Evolutionary conservation across 2,113 vertebrate species (phyloP).

Genomic region (Dicrurus megarhynchus): DNA sequence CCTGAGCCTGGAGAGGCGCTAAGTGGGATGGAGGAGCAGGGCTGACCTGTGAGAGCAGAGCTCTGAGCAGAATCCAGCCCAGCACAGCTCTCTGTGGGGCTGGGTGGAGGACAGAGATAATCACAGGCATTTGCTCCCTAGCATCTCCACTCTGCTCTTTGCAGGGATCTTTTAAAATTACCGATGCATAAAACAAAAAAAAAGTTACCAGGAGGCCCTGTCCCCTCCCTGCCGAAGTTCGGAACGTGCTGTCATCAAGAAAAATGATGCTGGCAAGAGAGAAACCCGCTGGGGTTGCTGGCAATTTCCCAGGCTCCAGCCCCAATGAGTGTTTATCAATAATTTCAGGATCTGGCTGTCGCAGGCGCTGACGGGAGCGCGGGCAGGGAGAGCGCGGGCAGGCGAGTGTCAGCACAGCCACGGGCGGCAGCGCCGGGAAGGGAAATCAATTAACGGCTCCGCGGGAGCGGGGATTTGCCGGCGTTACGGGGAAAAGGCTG

Average conservation of each 20-base stretch:
- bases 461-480: background rate
- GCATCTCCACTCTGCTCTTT: background rate
- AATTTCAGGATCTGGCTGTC: constrained; percentile 54
- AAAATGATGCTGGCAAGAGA: constrained; percentile 74
- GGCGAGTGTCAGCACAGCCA: background rate
- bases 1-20: background rate
- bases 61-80: background rate
- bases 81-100: background rate
- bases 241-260: constrained; percentile 73
- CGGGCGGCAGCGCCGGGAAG: background rate
- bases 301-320: constrained; percentile 67
- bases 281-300: constrained; percentile 66
- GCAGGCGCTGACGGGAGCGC: background rate
- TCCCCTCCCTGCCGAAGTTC: constrained; percentile 5
- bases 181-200: background rate
- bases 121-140: background rate
- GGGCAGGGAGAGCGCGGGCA: background rate
- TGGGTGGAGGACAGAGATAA: background rate
- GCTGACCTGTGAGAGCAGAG: background rate
- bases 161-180: background rate
- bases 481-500: background rate
- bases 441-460: background rate
- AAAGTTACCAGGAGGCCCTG: constrained; percentile 25
- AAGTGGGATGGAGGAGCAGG: rapidly evolving
- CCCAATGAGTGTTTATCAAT: constrained; percentile 73